These are phyloP conservation scores for Pseudochirops corinnae DNA, from an alignment of 2,797 vertebrate genomes.

Conservation along the genomic window DNA sequence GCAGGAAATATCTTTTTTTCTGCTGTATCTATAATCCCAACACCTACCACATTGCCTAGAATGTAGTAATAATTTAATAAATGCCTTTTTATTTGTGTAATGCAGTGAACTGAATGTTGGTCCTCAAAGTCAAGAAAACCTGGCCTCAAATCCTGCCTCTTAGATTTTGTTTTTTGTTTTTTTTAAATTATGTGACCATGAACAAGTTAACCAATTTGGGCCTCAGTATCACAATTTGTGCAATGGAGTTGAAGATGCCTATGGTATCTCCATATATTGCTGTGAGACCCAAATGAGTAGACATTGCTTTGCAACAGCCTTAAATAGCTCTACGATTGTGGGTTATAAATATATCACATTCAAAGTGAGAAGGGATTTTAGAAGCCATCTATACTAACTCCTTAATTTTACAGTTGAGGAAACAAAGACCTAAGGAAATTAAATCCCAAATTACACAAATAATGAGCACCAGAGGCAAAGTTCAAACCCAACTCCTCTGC, in stretches of 20 bases:
- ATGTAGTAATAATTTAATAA: background rate
- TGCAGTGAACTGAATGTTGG: background rate
- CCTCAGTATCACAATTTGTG: background rate
- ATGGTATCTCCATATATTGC: background rate
- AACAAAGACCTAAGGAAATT: background rate
- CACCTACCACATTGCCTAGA: background rate
- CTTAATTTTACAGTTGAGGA: background rate
- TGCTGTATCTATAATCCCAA: background rate
- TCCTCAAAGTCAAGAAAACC: background rate
- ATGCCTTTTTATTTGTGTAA: background rate
- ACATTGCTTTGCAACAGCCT: background rate
- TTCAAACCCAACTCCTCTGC: slow-evolving; percentile 3
- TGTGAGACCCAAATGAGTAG: background rate
- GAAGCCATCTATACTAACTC: background rate
- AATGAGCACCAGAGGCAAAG: background rate
- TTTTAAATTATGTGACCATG: background rate
- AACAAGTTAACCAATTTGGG: background rate
- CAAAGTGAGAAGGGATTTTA: background rate
- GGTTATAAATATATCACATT: background rate
- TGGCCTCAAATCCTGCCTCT: background rate
- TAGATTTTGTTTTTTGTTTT: background rate
- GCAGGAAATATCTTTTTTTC: background rate
- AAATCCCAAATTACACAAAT: background rate
- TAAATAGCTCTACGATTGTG: background rate
- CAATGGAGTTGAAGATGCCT: background rate